These are phyloP conservation scores for Vesta saturnalis DNA, from an alignment of 2,888 invertebrate genomes.

Conservation along the genomic window DNA sequence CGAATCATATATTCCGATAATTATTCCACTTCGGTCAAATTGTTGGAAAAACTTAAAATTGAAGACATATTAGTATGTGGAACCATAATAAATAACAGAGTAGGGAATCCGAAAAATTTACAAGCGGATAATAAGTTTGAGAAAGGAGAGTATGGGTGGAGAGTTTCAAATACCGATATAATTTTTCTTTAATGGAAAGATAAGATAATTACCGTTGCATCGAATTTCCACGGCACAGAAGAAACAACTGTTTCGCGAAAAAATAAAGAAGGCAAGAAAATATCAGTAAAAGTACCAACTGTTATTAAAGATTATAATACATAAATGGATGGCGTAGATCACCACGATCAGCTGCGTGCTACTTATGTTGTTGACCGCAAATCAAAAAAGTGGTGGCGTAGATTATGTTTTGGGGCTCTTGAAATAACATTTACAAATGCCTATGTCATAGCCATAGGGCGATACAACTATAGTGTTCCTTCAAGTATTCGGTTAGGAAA, in stretches of 20 bases:
- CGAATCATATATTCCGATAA: conserved; percentile 36
- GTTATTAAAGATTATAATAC: conserved; percentile 1
- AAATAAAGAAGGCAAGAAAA: no score
- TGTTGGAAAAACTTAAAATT: no score
- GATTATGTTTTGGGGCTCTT: conserved; percentile 41
- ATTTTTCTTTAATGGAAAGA: conserved; percentile 45
- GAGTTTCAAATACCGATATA: conserved; percentile 13
- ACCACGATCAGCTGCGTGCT: no score
- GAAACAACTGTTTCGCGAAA: neutral
- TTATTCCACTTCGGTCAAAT: conserved; percentile 29
- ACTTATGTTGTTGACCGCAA: no score
- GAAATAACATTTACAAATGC: conserved; percentile 45
- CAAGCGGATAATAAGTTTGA: no score
- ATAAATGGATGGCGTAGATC: conserved; percentile 12
- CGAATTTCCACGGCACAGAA: conserved; percentile 43
- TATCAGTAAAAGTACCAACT: neutral
- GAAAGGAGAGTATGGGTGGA: conserved; percentile 41
- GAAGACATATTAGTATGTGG: no score
- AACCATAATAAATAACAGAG: conserved; percentile 34
- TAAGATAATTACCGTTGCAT: conserved; percentile 50
- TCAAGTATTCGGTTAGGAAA: no score
- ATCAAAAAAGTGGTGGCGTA: no score
- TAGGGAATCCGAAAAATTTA: conserved; percentile 1
- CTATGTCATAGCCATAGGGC: conserved; percentile 24
- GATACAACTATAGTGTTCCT: no score